Evolutionary conservation across 2,888 invertebrate genomes (phyloP).

Genomic region (Aleiodes testaceus): DNA sequence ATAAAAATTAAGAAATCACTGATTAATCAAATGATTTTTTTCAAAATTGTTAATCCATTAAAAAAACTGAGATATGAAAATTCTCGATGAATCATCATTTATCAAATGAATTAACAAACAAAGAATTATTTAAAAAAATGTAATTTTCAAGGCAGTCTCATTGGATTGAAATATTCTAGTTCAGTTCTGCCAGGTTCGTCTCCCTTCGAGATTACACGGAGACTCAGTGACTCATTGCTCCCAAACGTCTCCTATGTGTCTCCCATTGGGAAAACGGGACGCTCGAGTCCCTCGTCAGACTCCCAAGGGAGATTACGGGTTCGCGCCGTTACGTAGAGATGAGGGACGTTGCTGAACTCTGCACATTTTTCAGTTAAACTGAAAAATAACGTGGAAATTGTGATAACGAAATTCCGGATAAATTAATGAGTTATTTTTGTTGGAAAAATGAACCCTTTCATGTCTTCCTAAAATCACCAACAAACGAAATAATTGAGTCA

Average conservation of each 20-base stretch:
- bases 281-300: conserved; percentile 46
- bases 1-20: too few species aligned
- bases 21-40: too few species aligned
- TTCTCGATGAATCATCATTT: too few species aligned
- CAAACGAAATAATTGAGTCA: not conserved
- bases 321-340: conserved; percentile 47
- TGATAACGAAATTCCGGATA: not conserved
- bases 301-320: conserved; percentile 47
- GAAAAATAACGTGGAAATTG: conserved; percentile 25
- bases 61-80: too few species aligned
- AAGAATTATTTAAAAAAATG: not conserved
- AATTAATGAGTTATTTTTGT: not conserved
- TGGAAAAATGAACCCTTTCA: not conserved
- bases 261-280: conserved; percentile 46
- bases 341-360: conserved; percentile 44
- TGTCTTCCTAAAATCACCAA: not conserved
- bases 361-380: conserved; percentile 37
- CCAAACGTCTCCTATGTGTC: conserved; percentile 47
- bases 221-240: conserved; percentile 48
- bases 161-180: conserved; percentile 41
- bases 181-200: conserved; percentile 38
- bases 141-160: conserved; percentile 18
- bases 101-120: not conserved
- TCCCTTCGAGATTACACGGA: conserved; percentile 48
- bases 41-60: too few species aligned